Percentiles rank a stretch among this genome's conserved stretches.
Evolutionary conservation across 2,888 invertebrate genomes (phyloP).

Genomic region (Drosophila falleni): DNA sequence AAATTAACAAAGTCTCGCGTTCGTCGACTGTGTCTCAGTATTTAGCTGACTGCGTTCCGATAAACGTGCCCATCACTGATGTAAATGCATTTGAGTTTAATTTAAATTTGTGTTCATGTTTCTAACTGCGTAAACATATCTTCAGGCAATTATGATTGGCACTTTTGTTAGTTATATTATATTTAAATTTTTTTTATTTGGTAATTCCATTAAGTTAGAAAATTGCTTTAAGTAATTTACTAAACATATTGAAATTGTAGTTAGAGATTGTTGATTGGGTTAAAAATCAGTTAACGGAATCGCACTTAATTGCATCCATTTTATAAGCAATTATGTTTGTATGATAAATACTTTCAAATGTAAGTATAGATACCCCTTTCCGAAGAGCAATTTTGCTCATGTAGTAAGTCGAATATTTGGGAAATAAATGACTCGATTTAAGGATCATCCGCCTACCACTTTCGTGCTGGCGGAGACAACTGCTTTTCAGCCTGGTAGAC

Average conservation of each 20-base stretch:
- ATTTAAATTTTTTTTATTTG: conserved; percentile 11
- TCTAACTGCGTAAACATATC: conserved; percentile 29
- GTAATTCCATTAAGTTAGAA: conserved; percentile 17
- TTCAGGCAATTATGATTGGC: conserved; percentile 73
- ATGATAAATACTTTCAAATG: conserved; percentile 15
- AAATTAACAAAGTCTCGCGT: neutral
- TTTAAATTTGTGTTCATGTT: conserved; percentile 11
- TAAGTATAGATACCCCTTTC: conserved; percentile 34
- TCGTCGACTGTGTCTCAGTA: neutral
- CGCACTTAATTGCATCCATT: conserved; percentile 9
- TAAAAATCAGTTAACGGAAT: conserved; percentile 16
- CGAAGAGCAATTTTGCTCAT: conserved; percentile 16
- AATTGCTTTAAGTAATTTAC: neutral
- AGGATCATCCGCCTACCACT: conserved; percentile 71
- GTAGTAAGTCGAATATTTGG: conserved; percentile 27
- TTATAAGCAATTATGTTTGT: conserved; percentile 16
- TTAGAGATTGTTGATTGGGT: conserved; percentile 2
- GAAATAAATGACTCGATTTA: conserved; percentile 21
- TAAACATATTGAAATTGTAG: neutral
- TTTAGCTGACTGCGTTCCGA: too few species aligned
- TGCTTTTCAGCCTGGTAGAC: conserved; percentile 77
- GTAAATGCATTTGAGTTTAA: neutral
- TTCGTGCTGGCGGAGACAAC: conserved; percentile 62
- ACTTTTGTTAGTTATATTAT: conserved; percentile 59
- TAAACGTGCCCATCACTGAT: neutral